Evolutionary conservation across 2,888 invertebrate genomes (phyloP), one percentile per base, ranked within the genome.

Genomic region (Tachystola acroxantha): DNA sequence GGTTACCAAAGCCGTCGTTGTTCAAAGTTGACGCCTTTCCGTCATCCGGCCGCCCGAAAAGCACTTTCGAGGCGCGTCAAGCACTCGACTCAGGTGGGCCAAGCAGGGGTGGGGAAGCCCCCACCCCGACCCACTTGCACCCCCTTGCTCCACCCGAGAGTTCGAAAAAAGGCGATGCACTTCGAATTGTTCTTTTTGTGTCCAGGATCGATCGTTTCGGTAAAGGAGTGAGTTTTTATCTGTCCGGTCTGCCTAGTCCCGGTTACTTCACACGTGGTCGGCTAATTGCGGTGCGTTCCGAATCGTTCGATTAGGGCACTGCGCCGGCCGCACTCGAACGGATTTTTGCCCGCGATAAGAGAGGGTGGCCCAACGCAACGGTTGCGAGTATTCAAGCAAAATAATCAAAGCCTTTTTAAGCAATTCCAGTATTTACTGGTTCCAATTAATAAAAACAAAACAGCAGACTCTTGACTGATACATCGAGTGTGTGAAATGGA

Each of bases 161-260:
- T 78, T 84, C 75, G 78, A 82, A 85, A 85, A 86, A 85, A 82
- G 82, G 84, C 85, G 79, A 82, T 84, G 79, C 79, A 82, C 78
- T 80, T 79, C 66, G 68, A 70, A 82, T 81, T 84, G 85, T 84
- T 81, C 85, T 75, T 86, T 86, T 86, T 86, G 66, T 81, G 85
- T 80, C 79, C 73, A 70, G 75, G 64, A 86, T 86, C 85, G 86
- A 86, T 85, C 85, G 84, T 72, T 78, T 73, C 77, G 67, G 75
- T 69, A 74, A 81, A 82, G 79, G 80, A 80, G 74, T 69, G 80
- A 75, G 73, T 79, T 81, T 75, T 76, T 80, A 79, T 79, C 77
- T 72, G 74, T 70, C 69, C 72, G 57, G 66, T 57, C 58, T 55
- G 51, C 53, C 60, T 47, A 44, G 43, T 60, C 66, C 60, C 65